phyloP scores from a whole-genome alignment of 2,888 invertebrate species.

The Cerastoderma edule region DNA sequence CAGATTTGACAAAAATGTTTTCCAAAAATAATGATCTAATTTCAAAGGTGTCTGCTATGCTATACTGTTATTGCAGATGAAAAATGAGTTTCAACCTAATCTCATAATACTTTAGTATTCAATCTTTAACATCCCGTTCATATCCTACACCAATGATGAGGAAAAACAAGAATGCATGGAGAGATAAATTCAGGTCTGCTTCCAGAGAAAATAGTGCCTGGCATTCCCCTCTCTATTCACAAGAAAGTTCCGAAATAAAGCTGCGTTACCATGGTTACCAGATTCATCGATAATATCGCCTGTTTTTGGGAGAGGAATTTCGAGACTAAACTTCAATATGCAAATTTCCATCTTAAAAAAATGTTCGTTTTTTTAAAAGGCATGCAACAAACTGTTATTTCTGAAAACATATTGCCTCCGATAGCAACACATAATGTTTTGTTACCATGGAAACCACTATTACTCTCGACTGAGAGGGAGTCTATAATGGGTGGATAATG shows the following conservation, averaged over 20 bases:
- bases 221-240: constrained; percentile 22
- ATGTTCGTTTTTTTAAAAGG: neutral
- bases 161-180: too few relatives aligned
- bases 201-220: constrained; percentile 9
- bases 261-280: constrained; percentile 34
- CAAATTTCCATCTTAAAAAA: constrained; percentile 5
- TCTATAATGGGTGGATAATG: too few relatives aligned
- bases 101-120: too few relatives aligned
- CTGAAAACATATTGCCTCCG: neutral
- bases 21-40: too few relatives aligned
- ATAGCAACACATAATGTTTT: neutral
- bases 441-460: constrained; percentile 16
- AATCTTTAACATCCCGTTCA: too few relatives aligned
- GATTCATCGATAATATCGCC: constrained; percentile 27
- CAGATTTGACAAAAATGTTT: too few relatives aligned
- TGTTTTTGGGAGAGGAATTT: constrained; percentile 21
- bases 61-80: too few relatives aligned
- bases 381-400: constrained; percentile 7
- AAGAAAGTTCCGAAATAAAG: constrained; percentile 27
- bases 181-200: neutral
- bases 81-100: too few relatives aligned
- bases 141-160: too few relatives aligned
- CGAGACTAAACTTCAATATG: constrained; percentile 11
- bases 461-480: too few relatives aligned
- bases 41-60: too few relatives aligned